Percentiles rank a stretch among this genome's conserved stretches.
Conservation (phyloP, 35 echinoderm and acorn worm genomes). For the Ophioderma brevispina region DNA sequence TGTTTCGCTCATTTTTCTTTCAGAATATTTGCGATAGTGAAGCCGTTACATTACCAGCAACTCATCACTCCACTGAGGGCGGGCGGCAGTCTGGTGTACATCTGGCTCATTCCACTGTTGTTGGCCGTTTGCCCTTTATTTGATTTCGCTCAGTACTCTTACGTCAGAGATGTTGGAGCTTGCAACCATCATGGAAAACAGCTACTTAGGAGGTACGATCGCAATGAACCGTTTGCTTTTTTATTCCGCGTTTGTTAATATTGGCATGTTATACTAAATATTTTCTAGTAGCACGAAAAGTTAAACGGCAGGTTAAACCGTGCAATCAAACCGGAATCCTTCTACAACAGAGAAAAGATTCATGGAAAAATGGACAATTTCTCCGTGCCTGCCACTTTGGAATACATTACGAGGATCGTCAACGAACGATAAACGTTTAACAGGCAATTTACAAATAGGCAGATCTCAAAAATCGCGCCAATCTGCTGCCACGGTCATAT, state of each 20-base stretch:
- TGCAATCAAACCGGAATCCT: background rate
- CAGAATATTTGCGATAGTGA: conserved; percentile 42
- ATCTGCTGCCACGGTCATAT: background rate
- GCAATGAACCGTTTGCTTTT: conserved; percentile 12
- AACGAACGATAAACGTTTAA: background rate
- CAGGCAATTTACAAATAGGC: background rate
- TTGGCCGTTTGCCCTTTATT: conserved; percentile 15
- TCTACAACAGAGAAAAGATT: background rate
- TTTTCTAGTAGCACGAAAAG: conserved; percentile 20
- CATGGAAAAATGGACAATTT: background rate
- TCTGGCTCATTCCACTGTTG: background rate
- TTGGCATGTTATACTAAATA: conserved; percentile 41
- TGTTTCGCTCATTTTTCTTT: no score
- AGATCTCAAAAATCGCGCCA: no score
- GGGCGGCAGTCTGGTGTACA: conserved; percentile 7
- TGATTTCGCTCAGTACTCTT: background rate
- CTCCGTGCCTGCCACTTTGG: conserved; percentile 5
- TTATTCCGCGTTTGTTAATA: conserved; percentile 18
- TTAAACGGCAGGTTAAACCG: conserved; percentile 30
- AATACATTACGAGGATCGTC: background rate
- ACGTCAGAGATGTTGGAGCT: conserved; percentile 29
- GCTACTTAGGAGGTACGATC: conserved; percentile 14
- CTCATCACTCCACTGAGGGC: conserved; percentile 31
- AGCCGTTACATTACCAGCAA: conserved; percentile 37
- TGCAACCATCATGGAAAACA: conserved; percentile 31